Base-by-base conservation (phyloP, 2,888 invertebrate species). In the Alviniconcha strummeri region DNA sequence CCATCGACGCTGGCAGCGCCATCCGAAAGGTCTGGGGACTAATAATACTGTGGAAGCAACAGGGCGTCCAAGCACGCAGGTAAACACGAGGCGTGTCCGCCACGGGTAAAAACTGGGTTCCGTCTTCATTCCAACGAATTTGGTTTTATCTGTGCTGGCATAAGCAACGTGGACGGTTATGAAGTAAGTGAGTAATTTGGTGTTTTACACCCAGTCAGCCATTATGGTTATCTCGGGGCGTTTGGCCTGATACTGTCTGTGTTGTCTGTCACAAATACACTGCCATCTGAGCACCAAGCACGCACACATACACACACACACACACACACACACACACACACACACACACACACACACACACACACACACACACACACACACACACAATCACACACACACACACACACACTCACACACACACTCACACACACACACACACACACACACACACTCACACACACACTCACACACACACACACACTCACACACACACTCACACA, bases 311-410 rank as follows among this genome's bases (percentile, higher is more conserved):
- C 72, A 36, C 36, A 36, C 52, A 72, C 36, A 72, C 72, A 72
- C 72, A 72, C 36, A 72, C 19, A 72, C 72, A 36, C 36, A 72
- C 19, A 55, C 75, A 75, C 55, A 56, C 72, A 72, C 72, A 72
- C 11, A 56, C 72, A 72, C 57, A 81, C 57, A 71, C 72, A 81
- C 57, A 72, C 54, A 72, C 72, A 81, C 72, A 71, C 52, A 81
- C 72, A 81, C 57, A 81, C 55, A 81, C 56, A n/a, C 36, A 72
- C 19, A n/a, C 36, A 54, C 19, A 72, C 55, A 72, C 36, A 72
- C 64, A 80, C 54, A 80, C 36, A 80, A 9, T 17, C 67, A 69
- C 69, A 69, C 69, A 69, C 69, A 69, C 69, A 69, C 69, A 69
- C 69, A 69, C 69, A 69, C 69, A 69, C 69, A 69, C 69, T 11